Evolutionary conservation across 1,140 invertebrate genomes (phyloP), one percentile per base, ranked within the genome.

Genomic region (Orius insidiosus): DNA sequence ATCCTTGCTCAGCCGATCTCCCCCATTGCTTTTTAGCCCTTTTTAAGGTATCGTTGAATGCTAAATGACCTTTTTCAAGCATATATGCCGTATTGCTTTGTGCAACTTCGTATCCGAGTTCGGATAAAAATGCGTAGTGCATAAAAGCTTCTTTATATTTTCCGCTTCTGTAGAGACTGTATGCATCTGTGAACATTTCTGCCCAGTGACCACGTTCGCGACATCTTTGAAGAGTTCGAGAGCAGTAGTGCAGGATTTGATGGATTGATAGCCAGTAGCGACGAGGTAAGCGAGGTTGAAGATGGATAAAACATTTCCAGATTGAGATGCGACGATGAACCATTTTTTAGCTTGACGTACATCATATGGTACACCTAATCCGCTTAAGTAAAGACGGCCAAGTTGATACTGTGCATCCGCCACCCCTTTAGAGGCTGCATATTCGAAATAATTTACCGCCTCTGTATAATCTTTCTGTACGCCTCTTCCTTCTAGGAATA

Each of bases 231-330:
- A 85, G 38, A 96, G 65, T 68, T 94, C 89, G 1, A 89, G 82
- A 38, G 90, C 88, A 3, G 85, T 82, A 10, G 82, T 72, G 63
- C 89, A 95, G n/a, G 83, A 89, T 24, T 85, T 70, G 54, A 90
- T 67, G 63, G 93, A 88, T 10, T 92, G 93, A 47, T 85, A 83
- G n/a, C 92, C 92, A 38, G 87, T 81, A 1, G 93, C 88, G 62
- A 98, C 90, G 89, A 98, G 97, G 62, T 94, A 85, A 3, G 85
- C 95, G n/a, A 98, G 68, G 67, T 97, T 92, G 59, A 92, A 98
- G 55, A 86, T 86, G 3, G 92, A 94, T 35, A 98, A 65, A 3
- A 98, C 84, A 65, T 98, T 90, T 0, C 95, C 94, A 0, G 86
- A 89, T 61, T 98, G 92, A 30, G 90, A 92, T 1, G 95, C 95